Conservation (phyloP, 2,113 vertebrate species). For the Connochaetes taurinus region DNA sequence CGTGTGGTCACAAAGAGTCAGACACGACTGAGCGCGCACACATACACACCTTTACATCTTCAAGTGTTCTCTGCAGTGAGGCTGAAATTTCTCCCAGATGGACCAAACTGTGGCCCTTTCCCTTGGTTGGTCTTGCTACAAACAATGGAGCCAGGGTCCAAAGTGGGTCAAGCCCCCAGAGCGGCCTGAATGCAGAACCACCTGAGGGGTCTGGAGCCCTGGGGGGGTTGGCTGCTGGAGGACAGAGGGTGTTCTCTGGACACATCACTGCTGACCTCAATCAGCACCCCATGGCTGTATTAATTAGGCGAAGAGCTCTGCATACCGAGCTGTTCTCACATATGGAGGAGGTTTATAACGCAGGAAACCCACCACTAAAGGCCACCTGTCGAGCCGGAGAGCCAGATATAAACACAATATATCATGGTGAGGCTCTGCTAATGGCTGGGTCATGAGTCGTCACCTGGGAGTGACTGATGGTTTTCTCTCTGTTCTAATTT, state of each 20-base stretch:
- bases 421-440: conserved; percentile 34
- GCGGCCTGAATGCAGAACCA: neutral
- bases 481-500: conserved; percentile 26
- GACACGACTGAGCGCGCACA: accelerated
- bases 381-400: conserved; percentile 52
- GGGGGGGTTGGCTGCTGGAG: neutral
- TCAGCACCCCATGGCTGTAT: conserved; percentile 51
- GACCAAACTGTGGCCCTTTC: neutral
- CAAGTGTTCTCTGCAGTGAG: neutral
- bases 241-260: neutral
- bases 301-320: conserved; percentile 23
- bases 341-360: conserved; percentile 65
- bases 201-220: neutral
- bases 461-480: conserved; percentile 60
- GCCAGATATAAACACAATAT: conserved; percentile 36
- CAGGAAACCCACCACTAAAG: conserved; percentile 55
- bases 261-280: conserved; percentile 53
- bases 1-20: neutral
- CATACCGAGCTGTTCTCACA: conserved; percentile 53
- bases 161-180: neutral
- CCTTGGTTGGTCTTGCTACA: neutral
- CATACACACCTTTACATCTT: neutral
- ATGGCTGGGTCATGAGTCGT: conserved; percentile 46
- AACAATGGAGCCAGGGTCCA: neutral
- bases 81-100: neutral